Percentiles rank a stretch among this genome's conserved stretches.
Evolutionary conservation across 2,888 invertebrate species (phyloP).

Genomic region (Scaptodrosophila latifasciaeformis): DNA sequence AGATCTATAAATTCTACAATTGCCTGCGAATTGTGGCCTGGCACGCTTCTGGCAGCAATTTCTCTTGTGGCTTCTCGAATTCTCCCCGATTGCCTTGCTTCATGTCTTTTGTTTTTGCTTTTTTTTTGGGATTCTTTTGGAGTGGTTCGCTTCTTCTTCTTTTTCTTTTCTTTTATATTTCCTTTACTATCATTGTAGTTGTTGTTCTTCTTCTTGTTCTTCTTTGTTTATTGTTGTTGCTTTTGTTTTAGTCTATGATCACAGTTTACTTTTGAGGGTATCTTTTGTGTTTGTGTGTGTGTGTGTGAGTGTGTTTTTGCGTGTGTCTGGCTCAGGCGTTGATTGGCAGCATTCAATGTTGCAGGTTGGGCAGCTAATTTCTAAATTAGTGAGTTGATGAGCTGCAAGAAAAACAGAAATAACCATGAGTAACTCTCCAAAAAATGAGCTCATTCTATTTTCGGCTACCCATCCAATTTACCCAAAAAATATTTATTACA

Average conservation of each 20-base stretch:
- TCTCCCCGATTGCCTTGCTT: constrained; percentile 10
- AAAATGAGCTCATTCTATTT: too few relatives aligned
- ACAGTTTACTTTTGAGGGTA: constrained; percentile 54
- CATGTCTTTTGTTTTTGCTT: constrained; percentile 21
- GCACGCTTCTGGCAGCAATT: constrained; percentile 5
- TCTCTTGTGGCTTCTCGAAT: constrained; percentile 3
- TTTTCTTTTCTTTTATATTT: background rate
- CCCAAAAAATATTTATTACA: too few relatives aligned
- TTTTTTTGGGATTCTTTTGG: too few relatives aligned
- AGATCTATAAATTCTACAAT: constrained; percentile 40
- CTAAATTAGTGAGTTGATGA: background rate
- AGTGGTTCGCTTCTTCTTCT: background rate
- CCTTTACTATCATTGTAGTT: background rate
- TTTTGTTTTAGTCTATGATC: constrained; percentile 56
- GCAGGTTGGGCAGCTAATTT: background rate
- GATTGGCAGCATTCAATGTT: constrained; percentile 52
- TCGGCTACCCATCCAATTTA: too few relatives aligned
- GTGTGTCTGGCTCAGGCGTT: constrained; percentile 44
- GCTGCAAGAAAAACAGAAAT: constrained; percentile 38
- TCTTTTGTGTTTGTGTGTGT: constrained; percentile 12
- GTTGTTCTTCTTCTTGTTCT: constrained; percentile 12
- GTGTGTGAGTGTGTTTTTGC: constrained; percentile 20
- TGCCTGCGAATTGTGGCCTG: background rate
- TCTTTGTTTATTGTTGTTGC: constrained; percentile 27
- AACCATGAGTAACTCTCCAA: too few relatives aligned